Evolutionary conservation across 1,140 invertebrate species (phyloP), one percentile per base, ranked within the genome.

Genomic region (Ylistrum balloti): DNA sequence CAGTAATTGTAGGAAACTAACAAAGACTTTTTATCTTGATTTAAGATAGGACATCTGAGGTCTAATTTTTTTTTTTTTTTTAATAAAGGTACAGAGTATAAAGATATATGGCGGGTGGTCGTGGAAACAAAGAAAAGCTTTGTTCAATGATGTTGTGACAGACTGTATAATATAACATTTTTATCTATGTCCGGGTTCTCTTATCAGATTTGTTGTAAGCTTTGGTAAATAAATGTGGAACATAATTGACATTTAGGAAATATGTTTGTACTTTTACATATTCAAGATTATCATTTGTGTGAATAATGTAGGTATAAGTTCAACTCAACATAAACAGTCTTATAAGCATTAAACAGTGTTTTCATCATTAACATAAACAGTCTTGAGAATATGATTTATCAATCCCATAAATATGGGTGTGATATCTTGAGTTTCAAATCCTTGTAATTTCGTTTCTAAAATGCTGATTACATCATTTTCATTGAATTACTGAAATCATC

Each of bases 21-120:
- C n/a, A 74, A 74, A 74, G 56, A n/a, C 56, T 74, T 45, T 28
- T 74, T 74, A 74, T 74, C 56, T 74, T 74, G 56, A 74, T 74
- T 74, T 74, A 28, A 74, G 56, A 74, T 74, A 74, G n/a, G 56
- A 28, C 5, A 74, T 74, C 28, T 74, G 56, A 28, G 56, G 56
- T 74, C 28, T n/a, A n/a, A 74, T 74, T 45, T 45, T 17, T 1
- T 45, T 45, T 17, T 1, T 74, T 9, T 74, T 74, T 74, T 22
- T 74, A 74, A 45, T 45, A n/a, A n/a, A n/a, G n/a, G n/a, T n/a
- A n/a, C 17, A 45, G 17, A 45, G 7, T 74, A 11, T 74, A 74
- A 45, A n/a, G 56, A 74, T 7, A 28, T 74, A 28, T 11, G 11
- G 56, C 56, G 56, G 22, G 56, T 74, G 56, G 56, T 74, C 56